These are phyloP conservation scores for Crocidura indochinensis DNA, from an alignment of 2,797 vertebrate genomes.

Conservation along the genomic window DNA sequence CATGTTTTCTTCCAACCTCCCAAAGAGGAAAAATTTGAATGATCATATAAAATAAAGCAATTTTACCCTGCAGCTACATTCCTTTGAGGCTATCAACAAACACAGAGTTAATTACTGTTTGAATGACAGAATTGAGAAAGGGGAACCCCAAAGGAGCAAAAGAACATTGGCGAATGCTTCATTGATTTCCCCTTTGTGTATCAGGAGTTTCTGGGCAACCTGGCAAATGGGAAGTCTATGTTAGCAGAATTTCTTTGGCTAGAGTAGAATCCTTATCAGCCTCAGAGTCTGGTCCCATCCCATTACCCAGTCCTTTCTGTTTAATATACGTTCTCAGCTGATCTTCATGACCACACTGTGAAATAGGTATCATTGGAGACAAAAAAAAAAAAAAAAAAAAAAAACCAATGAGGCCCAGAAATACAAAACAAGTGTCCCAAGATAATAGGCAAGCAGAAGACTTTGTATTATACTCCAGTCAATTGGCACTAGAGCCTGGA, in stretches of 20 bases:
- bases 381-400: too few relatives aligned
- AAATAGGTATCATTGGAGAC: background rate
- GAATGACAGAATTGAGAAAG: background rate
- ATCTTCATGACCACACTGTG: background rate
- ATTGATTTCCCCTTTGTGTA: background rate
- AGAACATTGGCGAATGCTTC: background rate
- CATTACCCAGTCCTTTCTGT: background rate
- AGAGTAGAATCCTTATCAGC: background rate
- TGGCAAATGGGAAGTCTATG: background rate
- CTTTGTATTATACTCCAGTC: background rate
- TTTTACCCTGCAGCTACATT: background rate
- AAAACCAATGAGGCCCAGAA: background rate
- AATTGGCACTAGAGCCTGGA: background rate
- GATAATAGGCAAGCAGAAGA: background rate
- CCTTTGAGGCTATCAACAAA: background rate
- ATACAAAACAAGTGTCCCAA: background rate
- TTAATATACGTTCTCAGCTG: background rate
- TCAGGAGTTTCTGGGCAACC: background rate
- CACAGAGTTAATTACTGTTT: background rate
- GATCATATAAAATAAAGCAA: background rate
- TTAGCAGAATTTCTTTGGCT: background rate
- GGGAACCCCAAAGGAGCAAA: background rate
- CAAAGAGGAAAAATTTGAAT: background rate
- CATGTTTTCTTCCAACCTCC: constrained; percentile 5
- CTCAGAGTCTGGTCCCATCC: background rate